Evolutionary conservation across 2,797 vertebrate species (phyloP).

Genomic region (Tenualosa ilisha): DNA sequence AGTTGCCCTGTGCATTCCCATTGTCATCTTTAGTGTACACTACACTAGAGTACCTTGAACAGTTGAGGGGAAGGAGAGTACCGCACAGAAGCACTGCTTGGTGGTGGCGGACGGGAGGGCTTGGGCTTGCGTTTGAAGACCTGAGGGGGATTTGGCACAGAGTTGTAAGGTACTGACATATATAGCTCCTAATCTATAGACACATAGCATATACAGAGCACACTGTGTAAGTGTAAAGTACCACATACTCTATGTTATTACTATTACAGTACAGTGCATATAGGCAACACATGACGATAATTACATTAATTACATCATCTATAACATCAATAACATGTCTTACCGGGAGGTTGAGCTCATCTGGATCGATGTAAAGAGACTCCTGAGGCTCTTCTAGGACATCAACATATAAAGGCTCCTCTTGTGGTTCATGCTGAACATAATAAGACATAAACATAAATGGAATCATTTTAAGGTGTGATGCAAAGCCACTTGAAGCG

Average conservation of each 20-base stretch:
- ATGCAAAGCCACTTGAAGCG: neutral
- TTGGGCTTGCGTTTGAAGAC: neutral
- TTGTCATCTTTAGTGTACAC: no score
- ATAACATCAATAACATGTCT: neutral
- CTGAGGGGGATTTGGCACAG: neutral
- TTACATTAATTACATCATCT: no score
- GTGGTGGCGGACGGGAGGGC: neutral
- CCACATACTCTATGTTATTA: no score
- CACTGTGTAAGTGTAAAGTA: no score
- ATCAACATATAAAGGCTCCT: neutral
- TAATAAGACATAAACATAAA: neutral
- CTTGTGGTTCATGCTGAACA: neutral
- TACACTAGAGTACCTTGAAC: neutral
- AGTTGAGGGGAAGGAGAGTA: neutral
- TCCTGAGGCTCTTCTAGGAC: neutral
- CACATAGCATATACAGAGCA: no score
- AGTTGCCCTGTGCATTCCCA: neutral
- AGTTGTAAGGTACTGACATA: no score
- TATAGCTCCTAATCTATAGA: no score
- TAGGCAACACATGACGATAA: no score
- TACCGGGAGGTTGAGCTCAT: slow-evolving; percentile 19
- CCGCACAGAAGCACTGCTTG: neutral
- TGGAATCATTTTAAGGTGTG: neutral
- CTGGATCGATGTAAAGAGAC: neutral
- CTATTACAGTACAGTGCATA: no score